Conservation (phyloP, 2,797 vertebrate species). For the Alauda arvensis region DNA sequence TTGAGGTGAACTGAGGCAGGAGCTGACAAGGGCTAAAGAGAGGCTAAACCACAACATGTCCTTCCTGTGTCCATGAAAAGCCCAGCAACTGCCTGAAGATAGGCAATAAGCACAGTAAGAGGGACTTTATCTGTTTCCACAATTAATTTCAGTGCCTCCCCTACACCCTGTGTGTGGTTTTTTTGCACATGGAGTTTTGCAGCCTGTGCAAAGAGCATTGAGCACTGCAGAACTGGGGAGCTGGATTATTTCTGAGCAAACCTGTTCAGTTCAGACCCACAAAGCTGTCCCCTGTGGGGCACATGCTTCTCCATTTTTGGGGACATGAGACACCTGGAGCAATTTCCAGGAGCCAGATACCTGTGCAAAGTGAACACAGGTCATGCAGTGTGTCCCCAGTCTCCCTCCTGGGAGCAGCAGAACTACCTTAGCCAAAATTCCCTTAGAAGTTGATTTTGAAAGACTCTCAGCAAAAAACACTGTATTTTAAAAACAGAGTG, state of each 20-base stretch:
- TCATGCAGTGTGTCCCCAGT: neutral
- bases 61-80: neutral
- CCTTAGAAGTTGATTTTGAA: neutral
- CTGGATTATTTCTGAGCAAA: neutral
- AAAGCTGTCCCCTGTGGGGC: neutral
- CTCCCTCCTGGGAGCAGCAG: neutral
- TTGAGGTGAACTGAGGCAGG: neutral
- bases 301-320: neutral
- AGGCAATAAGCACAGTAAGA: neutral
- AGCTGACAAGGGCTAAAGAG: neutral
- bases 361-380: neutral
- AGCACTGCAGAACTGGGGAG: neutral
- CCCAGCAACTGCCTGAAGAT: neutral
- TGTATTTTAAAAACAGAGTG: neutral
- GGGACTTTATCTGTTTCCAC: neutral
- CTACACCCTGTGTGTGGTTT: neutral
- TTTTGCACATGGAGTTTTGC: neutral
- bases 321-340: neutral
- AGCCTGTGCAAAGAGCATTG: neutral
- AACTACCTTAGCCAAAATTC: neutral
- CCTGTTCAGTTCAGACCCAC: neutral
- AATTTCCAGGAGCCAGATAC: neutral
- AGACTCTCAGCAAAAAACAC: neutral
- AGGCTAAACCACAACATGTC: accelerated
- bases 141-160: neutral